Evolutionary conservation across 2,888 invertebrate genomes (phyloP), one percentile per base, ranked within the genome.

Genomic region (Mamestra brassicae): DNA sequence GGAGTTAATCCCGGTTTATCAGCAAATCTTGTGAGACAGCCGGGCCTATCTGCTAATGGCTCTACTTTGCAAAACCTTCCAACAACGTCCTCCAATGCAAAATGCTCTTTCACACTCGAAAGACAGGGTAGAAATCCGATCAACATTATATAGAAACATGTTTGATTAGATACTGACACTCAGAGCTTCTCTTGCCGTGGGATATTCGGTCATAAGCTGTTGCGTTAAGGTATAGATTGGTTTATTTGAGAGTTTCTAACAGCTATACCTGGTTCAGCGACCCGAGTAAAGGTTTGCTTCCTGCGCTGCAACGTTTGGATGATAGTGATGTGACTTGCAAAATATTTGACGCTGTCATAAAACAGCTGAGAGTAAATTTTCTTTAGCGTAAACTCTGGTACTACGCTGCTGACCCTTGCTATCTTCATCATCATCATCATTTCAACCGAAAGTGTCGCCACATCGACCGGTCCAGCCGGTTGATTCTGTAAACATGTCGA

Each of bases 151-250:
- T 68, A 71, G 81, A 91, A 92, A 93, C 94, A 90, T 91, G 94
- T 94, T 93, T 94, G 91, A 91, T 94, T 94, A 93, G 92, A 93
- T 92, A 90, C 90, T 91, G 89, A 90, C 89, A 90, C 83, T 88
- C 81, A 78, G 84, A 87, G 69, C 58, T 73, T 63, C 3, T 26
- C 6, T 4, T 4, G n/a, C 17, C 26, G 36, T 55, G 68, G 65
- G 45, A 89, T 74, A 85, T 66, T 88, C 58, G 42, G 74, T 55
- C 84, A 61, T 91, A 83, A 11, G 0, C 0, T 3, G 4, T 63
- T 5, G 45, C 1, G 0, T 72, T 89, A 92, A 70, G 85, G 89
- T 88, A 34, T 36, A 62, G 61, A 88, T 87, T 91, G 2, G 66
- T 54, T 75, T 85, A 84, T 15, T 15, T 13, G 5, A 15, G 17